Evolutionary conservation across 2,888 invertebrate species (phyloP).

Genomic region (Apamea monoglypha): DNA sequence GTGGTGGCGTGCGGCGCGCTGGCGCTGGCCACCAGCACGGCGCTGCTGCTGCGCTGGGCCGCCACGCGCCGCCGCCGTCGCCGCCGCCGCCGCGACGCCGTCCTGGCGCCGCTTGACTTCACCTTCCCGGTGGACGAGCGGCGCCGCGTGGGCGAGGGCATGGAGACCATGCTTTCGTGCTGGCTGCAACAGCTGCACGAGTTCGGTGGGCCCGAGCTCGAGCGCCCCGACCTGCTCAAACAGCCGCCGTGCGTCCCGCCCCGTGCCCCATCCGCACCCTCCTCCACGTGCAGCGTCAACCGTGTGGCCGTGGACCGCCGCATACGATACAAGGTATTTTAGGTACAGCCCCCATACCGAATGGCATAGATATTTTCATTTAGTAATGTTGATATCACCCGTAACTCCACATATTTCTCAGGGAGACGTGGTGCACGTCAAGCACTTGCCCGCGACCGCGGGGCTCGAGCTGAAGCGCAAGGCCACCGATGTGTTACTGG

Average conservation of each 20-base stretch:
- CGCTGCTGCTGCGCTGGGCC: slow-evolving; percentile 64
- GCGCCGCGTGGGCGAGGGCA: slow-evolving; percentile 91
- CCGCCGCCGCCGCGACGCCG: slow-evolving; percentile 70
- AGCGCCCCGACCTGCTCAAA: slow-evolving; percentile 95
- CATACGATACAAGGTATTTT: slow-evolving; percentile 94
- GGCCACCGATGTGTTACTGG: slow-evolving; percentile 94
- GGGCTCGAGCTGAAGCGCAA: slow-evolving; percentile 94
- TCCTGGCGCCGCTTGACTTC: slow-evolving; percentile 74
- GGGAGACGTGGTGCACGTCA: slow-evolving; percentile 97
- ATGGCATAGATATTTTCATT: neutral
- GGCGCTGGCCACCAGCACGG: slow-evolving; percentile 56
- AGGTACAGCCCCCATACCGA: neutral
- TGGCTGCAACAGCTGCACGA: slow-evolving; percentile 96
- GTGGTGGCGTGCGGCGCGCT: slow-evolving; percentile 51
- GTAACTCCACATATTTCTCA: slow-evolving; percentile 76
- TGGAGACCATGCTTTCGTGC: slow-evolving; percentile 96
- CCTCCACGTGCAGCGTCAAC: slow-evolving; percentile 88
- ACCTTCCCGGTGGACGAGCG: slow-evolving; percentile 79
- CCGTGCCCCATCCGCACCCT: slow-evolving; percentile 84
- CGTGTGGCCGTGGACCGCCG: slow-evolving; percentile 91
- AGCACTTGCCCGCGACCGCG: slow-evolving; percentile 92
- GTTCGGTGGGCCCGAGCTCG: slow-evolving; percentile 95
- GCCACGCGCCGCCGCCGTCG: slow-evolving; percentile 70
- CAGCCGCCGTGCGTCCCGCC: slow-evolving; percentile 90
- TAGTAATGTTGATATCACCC: neutral